Percentiles rank a stretch among this genome's conserved stretches.
These are phyloP conservation scores for Drosophila kanekoi DNA, from an alignment of 2,888 invertebrate genomes.

Conservation along the genomic window DNA sequence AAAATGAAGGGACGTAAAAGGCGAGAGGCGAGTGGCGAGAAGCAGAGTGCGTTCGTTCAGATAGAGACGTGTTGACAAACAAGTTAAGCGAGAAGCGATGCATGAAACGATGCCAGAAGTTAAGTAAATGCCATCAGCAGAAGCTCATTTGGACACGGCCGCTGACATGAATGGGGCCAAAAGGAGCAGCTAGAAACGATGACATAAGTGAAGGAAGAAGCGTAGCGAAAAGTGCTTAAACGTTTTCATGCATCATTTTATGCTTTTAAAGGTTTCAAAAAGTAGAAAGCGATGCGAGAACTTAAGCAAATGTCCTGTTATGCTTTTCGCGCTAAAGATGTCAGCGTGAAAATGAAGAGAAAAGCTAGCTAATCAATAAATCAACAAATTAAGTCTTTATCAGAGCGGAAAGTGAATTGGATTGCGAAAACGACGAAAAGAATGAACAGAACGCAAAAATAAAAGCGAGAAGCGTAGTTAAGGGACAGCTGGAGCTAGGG, in stretches of 20 bases:
- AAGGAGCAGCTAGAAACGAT: not conserved
- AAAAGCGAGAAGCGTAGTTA: too few relatives aligned
- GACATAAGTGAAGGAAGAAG: constrained; percentile 12
- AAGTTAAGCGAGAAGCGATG: constrained; percentile 1
- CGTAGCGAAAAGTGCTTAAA: constrained; percentile 1
- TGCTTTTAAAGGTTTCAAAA: constrained; percentile 2
- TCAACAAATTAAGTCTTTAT: too few relatives aligned
- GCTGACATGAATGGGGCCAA: constrained; percentile 27
- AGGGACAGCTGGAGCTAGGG: too few relatives aligned
- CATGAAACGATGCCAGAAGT: not conserved
- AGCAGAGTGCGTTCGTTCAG: too few relatives aligned
- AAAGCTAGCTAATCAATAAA: too few relatives aligned
- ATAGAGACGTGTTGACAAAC: not conserved
- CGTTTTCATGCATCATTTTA: constrained; percentile 8
- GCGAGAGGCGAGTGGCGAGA: not conserved
- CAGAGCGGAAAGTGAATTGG: too few relatives aligned
- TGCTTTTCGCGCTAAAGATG: not conserved
- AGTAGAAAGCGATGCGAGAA: not conserved
- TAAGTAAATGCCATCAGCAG: constrained; percentile 10
- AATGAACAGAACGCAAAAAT: too few relatives aligned
- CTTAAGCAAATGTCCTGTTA: not conserved
- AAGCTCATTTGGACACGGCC: constrained; percentile 5
- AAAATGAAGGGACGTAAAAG: not conserved
- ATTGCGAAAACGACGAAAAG: too few relatives aligned
- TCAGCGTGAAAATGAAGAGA: too few relatives aligned